Evolutionary conservation across 2,888 invertebrate genomes (phyloP).

Genomic region (Luffia ferchaultella): DNA sequence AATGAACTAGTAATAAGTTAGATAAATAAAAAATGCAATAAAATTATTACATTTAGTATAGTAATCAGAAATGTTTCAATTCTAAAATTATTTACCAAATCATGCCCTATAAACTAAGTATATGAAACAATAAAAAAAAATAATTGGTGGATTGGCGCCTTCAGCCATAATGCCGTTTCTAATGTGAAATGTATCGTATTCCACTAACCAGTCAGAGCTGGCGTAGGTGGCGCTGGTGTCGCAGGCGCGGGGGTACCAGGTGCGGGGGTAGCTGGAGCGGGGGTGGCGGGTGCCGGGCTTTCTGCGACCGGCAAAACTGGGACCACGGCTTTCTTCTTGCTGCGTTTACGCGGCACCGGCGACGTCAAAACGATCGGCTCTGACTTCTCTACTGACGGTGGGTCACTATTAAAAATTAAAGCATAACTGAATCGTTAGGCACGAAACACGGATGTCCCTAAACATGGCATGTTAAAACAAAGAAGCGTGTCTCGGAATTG

Average conservation of each 20-base stretch:
- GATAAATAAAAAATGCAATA: no score
- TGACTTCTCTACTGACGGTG: conserved; percentile 15
- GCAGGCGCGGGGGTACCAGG: conserved; percentile 19
- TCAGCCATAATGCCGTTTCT: not conserved
- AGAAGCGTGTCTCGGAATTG: no score
- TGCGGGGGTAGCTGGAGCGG: conserved; percentile 20
- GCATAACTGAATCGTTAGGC: no score
- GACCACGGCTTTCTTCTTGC: conserved; percentile 25
- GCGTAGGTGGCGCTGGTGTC: conserved; percentile 17
- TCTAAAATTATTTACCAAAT: no score
- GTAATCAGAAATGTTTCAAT: no score
- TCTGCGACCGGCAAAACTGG: conserved; percentile 10
- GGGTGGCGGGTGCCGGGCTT: conserved; percentile 15
- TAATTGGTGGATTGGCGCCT: not conserved
- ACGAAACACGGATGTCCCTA: no score
- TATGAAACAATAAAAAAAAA: no score
- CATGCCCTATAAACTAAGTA: no score
- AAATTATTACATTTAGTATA: no score
- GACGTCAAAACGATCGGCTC: conserved; percentile 25
- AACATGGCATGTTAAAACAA: no score
- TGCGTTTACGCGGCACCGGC: conserved; percentile 35
- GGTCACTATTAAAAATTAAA: no score
- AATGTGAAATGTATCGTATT: not conserved
- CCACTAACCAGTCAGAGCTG: conserved; percentile 2
- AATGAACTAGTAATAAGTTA: no score